These are phyloP conservation scores for Phylloscopus whistleri DNA, from an alignment of 2,113 vertebrate species.

Conservation along the genomic window DNA sequence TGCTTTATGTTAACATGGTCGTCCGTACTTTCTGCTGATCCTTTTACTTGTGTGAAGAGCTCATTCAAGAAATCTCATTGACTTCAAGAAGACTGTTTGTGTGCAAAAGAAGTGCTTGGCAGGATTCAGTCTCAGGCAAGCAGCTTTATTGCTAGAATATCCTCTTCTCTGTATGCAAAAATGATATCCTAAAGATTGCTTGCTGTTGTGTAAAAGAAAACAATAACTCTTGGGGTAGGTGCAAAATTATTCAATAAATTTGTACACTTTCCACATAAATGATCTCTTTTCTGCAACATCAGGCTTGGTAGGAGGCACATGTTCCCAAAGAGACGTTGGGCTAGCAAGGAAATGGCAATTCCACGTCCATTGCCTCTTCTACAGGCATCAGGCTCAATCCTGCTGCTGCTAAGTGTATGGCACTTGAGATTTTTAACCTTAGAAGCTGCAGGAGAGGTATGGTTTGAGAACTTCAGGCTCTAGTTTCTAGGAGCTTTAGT, in stretches of 20 bases:
- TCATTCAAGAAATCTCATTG: conserved; percentile 41
- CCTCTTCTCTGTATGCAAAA: conserved; percentile 4
- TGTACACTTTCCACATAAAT: not conserved
- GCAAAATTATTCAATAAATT: not conserved
- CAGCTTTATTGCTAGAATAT: not conserved
- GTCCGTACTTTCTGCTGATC: not conserved
- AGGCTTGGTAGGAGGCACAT: not conserved
- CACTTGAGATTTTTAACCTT: not conserved
- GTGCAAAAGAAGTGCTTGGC: conserved; percentile 27
- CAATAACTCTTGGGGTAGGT: not conserved
- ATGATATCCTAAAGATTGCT: not conserved
- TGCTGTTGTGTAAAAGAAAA: conserved; percentile 12
- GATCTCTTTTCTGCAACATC: not conserved
- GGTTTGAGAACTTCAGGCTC: conserved; percentile 51
- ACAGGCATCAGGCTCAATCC: not conserved
- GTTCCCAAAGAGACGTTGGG: not conserved
- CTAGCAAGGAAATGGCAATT: conserved; percentile 5
- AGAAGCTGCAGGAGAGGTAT: not conserved
- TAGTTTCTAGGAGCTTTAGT: conserved; percentile 62
- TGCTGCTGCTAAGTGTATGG: not conserved
- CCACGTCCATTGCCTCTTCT: conserved; percentile 20
- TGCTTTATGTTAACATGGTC: not conserved
- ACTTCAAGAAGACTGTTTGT: conserved; percentile 34
- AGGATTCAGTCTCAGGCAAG: conserved; percentile 31
- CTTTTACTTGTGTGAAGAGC: conserved; percentile 41